Evolutionary conservation across 2,888 invertebrate genomes (phyloP).

Genomic region (Ernsta delagoae): DNA sequence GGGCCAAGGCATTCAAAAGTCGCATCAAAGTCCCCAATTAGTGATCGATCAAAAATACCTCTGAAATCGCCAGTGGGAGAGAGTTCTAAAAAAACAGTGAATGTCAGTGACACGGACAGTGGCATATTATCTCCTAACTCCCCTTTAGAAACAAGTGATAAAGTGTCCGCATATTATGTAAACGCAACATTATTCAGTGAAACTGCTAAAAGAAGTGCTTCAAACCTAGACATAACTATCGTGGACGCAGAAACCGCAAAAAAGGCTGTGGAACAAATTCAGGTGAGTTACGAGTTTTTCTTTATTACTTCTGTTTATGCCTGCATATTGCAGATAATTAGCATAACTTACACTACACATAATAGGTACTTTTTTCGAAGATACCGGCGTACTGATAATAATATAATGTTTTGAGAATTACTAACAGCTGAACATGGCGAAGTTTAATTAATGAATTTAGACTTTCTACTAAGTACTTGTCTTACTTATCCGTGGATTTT

Average conservation of each 20-base stretch:
- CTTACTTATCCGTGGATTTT: too few relatives aligned
- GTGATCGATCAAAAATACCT: conserved; percentile 68
- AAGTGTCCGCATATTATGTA: conserved; percentile 64
- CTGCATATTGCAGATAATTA: too few relatives aligned
- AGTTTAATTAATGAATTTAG: too few relatives aligned
- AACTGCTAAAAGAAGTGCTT: conserved; percentile 62
- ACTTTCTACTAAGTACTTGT: too few relatives aligned
- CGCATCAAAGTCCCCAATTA: conserved; percentile 61
- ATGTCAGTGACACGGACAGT: conserved; percentile 87
- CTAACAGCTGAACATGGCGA: too few relatives aligned
- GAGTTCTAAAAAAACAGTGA: conserved; percentile 66
- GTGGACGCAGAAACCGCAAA: conserved; percentile 73
- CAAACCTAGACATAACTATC: conserved; percentile 71
- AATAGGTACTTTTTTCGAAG: too few relatives aligned
- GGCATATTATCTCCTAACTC: conserved; percentile 87
- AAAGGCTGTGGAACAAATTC: conserved; percentile 78
- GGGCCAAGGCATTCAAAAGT: conserved; percentile 56
- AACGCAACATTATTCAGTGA: conserved; percentile 74
- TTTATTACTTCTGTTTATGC: too few relatives aligned
- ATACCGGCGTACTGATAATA: too few relatives aligned
- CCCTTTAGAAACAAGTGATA: conserved; percentile 81
- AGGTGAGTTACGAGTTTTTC: conserved; percentile 59
- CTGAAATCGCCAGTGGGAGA: conserved; percentile 68
- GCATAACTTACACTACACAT: too few relatives aligned
- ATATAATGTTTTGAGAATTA: too few relatives aligned